These are phyloP conservation scores for Trachelus stipa DNA, from an alignment of 2,888 invertebrate species.

Conservation along the genomic window DNA sequence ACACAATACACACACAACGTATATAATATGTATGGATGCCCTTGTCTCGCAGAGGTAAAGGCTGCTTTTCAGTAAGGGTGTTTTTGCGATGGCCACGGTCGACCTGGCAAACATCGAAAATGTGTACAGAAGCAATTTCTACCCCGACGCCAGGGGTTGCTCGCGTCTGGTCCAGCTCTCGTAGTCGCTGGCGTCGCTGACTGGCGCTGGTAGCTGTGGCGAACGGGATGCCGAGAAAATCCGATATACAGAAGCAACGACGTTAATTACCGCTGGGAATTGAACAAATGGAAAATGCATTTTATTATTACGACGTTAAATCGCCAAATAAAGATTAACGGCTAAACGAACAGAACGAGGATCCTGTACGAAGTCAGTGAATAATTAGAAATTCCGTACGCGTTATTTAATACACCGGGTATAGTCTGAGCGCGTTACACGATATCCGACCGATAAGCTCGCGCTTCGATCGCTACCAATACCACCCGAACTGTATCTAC, in stretches of 20 bases:
- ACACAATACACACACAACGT: too few relatives aligned
- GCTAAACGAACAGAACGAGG: too few relatives aligned
- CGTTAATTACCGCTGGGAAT: constrained; percentile 52
- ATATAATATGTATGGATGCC: too few relatives aligned
- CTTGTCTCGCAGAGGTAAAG: neutral
- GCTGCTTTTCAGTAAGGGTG: neutral
- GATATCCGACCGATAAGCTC: too few relatives aligned
- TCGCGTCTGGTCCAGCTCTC: neutral
- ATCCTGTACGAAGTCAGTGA: too few relatives aligned
- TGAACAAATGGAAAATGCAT: constrained; percentile 50
- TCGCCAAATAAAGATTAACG: too few relatives aligned
- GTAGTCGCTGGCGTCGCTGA: constrained; percentile 13
- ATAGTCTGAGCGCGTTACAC: too few relatives aligned
- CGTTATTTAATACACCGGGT: too few relatives aligned
- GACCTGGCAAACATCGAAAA: constrained; percentile 33
- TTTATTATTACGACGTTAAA: constrained; percentile 33
- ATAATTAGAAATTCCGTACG: too few relatives aligned
- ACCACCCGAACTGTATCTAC: too few relatives aligned
- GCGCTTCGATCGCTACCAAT: too few relatives aligned
- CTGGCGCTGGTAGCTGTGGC: constrained; percentile 15
- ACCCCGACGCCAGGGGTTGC: constrained; percentile 21
- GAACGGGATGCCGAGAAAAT: constrained; percentile 19
- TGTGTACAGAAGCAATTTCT: constrained; percentile 44
- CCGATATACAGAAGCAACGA: constrained; percentile 34
- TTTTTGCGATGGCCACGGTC: neutral